A percentile compares a stretch with the other conserved stretches of the same genome.
These are phyloP conservation scores for Carassius auratus DNA, from an alignment of 2,113 vertebrate genomes.

Conservation along the genomic window DNA sequence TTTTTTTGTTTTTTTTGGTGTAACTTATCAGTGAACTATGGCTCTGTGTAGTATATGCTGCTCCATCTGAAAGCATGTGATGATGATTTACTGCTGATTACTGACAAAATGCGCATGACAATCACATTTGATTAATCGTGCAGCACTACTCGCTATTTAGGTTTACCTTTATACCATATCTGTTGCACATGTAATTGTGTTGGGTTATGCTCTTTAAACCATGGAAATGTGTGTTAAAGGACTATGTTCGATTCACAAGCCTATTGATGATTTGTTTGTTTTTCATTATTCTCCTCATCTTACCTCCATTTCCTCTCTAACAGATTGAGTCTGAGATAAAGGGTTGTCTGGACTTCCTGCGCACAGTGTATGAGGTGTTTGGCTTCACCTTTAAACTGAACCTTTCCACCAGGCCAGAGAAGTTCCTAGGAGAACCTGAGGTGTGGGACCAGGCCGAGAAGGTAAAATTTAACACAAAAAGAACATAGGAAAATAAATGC, in stretches of 20 bases:
- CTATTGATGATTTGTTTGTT: not conserved
- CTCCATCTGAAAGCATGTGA: no score
- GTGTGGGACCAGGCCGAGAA: slow-evolving; percentile 96
- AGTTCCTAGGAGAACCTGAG: slow-evolving; percentile 89
- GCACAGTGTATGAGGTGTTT: slow-evolving; percentile 88
- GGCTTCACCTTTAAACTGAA: slow-evolving; percentile 98
- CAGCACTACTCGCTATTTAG: not conserved
- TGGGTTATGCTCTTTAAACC: not conserved
- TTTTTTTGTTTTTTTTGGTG: no score
- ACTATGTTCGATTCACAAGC: not conserved
- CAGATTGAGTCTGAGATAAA: slow-evolving; percentile 96
- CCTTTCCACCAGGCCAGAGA: slow-evolving; percentile 95
- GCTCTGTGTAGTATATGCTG: no score
- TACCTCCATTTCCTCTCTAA: slow-evolving; percentile 4
- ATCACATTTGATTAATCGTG: no score
- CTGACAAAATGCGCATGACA: no score
- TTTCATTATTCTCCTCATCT: not conserved
- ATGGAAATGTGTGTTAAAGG: not conserved
- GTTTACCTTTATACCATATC: not conserved
- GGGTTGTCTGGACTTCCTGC: slow-evolving; percentile 92
- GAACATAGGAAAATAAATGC: not conserved
- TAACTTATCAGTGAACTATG: no score
- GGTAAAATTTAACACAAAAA: slow-evolving; percentile 68
- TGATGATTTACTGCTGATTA: no score
- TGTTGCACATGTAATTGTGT: not conserved